Conservation (phyloP, 92 coral and sea anemone genomes). For the Pocillopora meandrina region DNA sequence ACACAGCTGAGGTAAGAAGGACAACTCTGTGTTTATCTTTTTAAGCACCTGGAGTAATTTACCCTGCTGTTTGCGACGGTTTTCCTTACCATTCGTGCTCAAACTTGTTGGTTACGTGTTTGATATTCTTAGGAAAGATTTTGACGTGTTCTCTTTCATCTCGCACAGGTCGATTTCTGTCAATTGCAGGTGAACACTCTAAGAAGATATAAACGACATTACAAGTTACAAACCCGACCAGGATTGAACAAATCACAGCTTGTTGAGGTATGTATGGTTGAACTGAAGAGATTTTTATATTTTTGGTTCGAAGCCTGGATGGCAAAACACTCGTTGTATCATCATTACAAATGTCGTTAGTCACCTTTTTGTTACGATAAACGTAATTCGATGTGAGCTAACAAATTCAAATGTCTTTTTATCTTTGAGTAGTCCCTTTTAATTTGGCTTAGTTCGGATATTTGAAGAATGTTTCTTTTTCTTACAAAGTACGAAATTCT, state of each 20-base stretch:
- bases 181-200: slow-evolving; percentile 94
- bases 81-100: neutral
- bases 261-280: slow-evolving; percentile 78
- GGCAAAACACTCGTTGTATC: neutral
- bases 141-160: slow-evolving; percentile 11
- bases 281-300: neutral
- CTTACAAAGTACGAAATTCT: neutral
- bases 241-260: slow-evolving; percentile 98
- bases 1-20: slow-evolving; percentile 74
- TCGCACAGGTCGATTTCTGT: slow-evolving; percentile 88
- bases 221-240: slow-evolving; percentile 93
- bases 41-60: neutral
- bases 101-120: neutral
- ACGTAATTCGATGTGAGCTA: no score
- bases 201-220: slow-evolving; percentile 95
- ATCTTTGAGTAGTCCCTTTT: neutral
- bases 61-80: neutral
- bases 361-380: neutral
- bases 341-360: neutral
- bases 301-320: neutral
- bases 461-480: neutral
- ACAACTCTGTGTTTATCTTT: neutral
- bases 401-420: no score
- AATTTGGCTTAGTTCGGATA: neutral
- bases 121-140: neutral